A percentile compares a stretch with the other conserved stretches of the same genome.
Evolutionary conservation across 2,797 vertebrate species (phyloP).

Genomic region (Gymnothorax reevesii): DNA sequence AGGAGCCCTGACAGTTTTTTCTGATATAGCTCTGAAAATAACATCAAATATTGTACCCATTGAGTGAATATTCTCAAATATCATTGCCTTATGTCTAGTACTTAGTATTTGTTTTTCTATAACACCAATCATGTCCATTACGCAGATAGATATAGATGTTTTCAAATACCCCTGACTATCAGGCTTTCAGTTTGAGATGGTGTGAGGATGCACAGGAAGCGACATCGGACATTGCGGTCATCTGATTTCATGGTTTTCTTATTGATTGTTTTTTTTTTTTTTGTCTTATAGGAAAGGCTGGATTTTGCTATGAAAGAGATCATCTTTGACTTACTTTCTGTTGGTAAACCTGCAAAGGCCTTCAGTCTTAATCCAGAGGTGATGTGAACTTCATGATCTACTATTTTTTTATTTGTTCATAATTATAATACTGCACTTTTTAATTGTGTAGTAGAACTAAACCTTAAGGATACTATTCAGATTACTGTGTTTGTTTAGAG

Average conservation of each 20-base stretch:
- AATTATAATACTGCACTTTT: not conserved
- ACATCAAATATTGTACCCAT: too few relatives aligned
- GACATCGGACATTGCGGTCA: not conserved
- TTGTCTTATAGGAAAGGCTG: constrained; percentile 70
- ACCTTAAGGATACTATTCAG: not conserved
- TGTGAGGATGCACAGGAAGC: not conserved
- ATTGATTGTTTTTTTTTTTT: not conserved
- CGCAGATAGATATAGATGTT: not conserved
- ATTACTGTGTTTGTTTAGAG: not conserved
- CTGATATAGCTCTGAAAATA: too few relatives aligned
- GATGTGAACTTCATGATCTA: constrained; percentile 40
- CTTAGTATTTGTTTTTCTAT: not conserved
- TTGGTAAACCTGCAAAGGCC: constrained; percentile 80
- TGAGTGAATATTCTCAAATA: not conserved
- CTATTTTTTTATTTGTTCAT: not conserved
- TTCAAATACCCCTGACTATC: not conserved
- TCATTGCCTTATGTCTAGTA: not conserved
- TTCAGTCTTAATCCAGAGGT: constrained; percentile 85
- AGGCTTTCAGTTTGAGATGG: not conserved
- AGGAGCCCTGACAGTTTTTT: too few relatives aligned
- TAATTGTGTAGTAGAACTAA: not conserved
- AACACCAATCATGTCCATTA: not conserved
- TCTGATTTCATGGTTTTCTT: not conserved
- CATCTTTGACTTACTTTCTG: constrained; percentile 80
- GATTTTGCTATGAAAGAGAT: constrained; percentile 86